Evolutionary conservation across 2,797 vertebrate genomes (phyloP), one percentile per base, ranked within the genome.

Genomic region (Peromyscus melanophrys): DNA sequence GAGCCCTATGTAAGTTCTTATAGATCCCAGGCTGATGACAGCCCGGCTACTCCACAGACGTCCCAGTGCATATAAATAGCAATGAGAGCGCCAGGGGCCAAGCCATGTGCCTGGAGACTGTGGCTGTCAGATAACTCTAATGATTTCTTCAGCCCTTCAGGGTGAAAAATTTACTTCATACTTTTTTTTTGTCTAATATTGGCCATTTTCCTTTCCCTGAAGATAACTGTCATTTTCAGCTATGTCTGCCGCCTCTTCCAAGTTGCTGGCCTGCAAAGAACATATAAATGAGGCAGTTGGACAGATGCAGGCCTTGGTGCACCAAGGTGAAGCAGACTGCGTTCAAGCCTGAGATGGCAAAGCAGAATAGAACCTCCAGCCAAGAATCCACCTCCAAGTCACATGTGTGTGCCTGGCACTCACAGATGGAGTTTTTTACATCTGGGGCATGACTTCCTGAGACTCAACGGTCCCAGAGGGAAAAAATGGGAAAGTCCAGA

Each of bases 101-200:
- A 96, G 96, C 87, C 96, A 78, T 19, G 90, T 75, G 91, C 91
- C 97, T 95, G 95, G 97, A 96, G 96, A 98, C 95, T 27, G 78
- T 81, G 92, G 85, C 95, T 97, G 95, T 96, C 96, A 96, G 93
- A 91, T 77, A 97, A 95, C 83, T 90, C 85, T 96, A 95, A 97
- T 97, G 98, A 97, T 98, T 97, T 97, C 98, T 97, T 92, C 52
- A 91, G 96, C 90, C 97, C 97, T 97, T 95, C 95, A 91, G 97
- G 97, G 95, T 97, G 96, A 97, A 98, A 98, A 96, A 95, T 98
- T 96, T 91, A 93, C 97, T 97, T 97, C 97, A 97, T 98, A 95
- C 95, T 92, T 96, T 97, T 92, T 43, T 97, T 98, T 97, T 97
- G 87, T 95, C 96, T 97, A 94, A 91, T 96, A 98, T 97, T 97